Evolutionary conservation across 2,888 invertebrate species (phyloP), one percentile per base, ranked within the genome.

Genomic region (Heliconius ismenius): DNA sequence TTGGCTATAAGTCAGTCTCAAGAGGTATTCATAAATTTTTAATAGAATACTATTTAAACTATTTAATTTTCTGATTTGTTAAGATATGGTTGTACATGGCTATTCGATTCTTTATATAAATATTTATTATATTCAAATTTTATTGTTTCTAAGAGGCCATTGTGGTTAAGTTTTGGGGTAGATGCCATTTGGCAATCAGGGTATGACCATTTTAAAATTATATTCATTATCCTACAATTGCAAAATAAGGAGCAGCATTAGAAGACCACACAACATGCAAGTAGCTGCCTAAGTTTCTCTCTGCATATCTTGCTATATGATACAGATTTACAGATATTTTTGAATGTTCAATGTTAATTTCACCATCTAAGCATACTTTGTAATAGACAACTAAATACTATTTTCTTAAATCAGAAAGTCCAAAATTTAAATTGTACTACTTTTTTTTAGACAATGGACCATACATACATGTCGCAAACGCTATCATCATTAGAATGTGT

Each of bases 381-480:
- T 58, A 62, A 63, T 67, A n/a, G 11, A 60, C n/a, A 60, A 3
- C 10, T 11, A 21, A 24, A 58, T n/a, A 10, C 0, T 4, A 3
- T 11, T n/a, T 24, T 60, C 10, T 60, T 60, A 24, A 24, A n/a
- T 24, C 18, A 21, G 9, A 54, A 9, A 54, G 3, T 21, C n/a
- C 3, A 21, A 54, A 54, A n/a, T n/a, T 49, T 49, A 2, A 13
- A 49, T 49, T 6, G n/a, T 24, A 62, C 13, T 24, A 62, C 26
- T 64, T 62, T 13, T 39, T 77, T 76, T 18, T 86, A 92, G 92
- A 87, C 81, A 0, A 79, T 90, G 79, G 93, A 93, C 75, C 93
- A 93, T 83, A 89, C 92, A 2, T 93, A 93, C 82, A 89, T 93
- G 85, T 91, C 92, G 0, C 92, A 92, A 70, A 91, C 93, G 0